A percentile compares a stretch with the other conserved stretches of the same genome.
These are phyloP conservation scores for Cheilosia pagana DNA, from an alignment of 2,888 invertebrate species.

Conservation along the genomic window DNA sequence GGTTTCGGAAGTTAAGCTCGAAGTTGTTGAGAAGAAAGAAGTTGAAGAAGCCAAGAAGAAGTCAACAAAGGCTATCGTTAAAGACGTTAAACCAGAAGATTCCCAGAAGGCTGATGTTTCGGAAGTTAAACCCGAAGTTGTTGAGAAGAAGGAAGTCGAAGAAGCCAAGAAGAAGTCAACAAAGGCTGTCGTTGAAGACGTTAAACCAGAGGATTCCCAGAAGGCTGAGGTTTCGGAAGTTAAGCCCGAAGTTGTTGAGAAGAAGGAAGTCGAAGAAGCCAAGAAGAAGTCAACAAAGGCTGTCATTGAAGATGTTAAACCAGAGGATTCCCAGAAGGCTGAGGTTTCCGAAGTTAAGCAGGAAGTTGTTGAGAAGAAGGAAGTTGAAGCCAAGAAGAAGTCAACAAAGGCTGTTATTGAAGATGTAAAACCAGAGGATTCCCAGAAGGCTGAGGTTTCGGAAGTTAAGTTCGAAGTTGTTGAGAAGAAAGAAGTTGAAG, in stretches of 20 bases:
- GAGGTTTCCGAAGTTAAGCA: constrained; percentile 35
- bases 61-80: constrained; percentile 20
- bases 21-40: constrained; percentile 15
- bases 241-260: constrained; percentile 21
- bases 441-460: constrained; percentile 33
- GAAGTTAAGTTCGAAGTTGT: constrained; percentile 46
- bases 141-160: constrained; percentile 14
- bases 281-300: constrained; percentile 35
- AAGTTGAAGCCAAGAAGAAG: constrained; percentile 4
- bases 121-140: constrained; percentile 47
- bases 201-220: constrained; percentile 4
- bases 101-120: constrained; percentile 33
- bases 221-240: constrained; percentile 44
- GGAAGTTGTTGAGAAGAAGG: constrained; percentile 40
- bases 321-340: constrained; percentile 22
- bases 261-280: constrained; percentile 13
- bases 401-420: constrained; percentile 26
- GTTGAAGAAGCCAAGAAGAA: constrained; percentile 22
- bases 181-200: constrained; percentile 24
- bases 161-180: constrained; percentile 13
- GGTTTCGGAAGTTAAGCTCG: constrained; percentile 7
- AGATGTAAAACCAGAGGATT: neutral
- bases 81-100: neutral
- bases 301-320: neutral
- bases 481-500: constrained; percentile 23